A percentile compares a stretch with the other conserved stretches of the same genome.
Evolutionary conservation across 2,888 invertebrate species (phyloP).

Genomic region (Neocrepidodera transversa): DNA sequence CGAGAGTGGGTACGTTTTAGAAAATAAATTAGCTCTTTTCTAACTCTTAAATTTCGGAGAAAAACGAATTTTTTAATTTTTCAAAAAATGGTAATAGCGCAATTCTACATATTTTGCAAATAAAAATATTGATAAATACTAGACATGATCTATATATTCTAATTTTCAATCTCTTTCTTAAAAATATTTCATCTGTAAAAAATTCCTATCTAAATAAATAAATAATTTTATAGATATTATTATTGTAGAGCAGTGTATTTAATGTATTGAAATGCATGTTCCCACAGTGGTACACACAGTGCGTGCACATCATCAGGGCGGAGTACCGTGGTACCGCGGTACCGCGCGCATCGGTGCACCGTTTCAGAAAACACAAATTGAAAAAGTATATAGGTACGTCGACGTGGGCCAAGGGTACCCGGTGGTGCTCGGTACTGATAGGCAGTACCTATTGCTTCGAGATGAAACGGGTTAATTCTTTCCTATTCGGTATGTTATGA

Average conservation of each 20-base stretch:
- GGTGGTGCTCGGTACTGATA: not conserved
- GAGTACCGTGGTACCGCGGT: slow-evolving; percentile 7
- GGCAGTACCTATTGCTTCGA: slow-evolving; percentile 1
- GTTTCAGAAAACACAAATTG: slow-evolving; percentile 8
- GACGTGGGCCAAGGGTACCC: not conserved
- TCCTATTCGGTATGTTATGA: slow-evolving; percentile 12
- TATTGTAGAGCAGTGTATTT: slow-evolving; percentile 5
- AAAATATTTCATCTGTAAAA: not conserved
- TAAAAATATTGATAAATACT: too few relatives aligned
- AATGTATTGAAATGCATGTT: slow-evolving; percentile 7
- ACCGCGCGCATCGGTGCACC: not conserved
- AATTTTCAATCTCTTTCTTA: too few relatives aligned
- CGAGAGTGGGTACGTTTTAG: too few relatives aligned
- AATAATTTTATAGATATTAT: too few relatives aligned
- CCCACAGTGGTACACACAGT: slow-evolving; percentile 16
- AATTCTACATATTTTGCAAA: too few relatives aligned
- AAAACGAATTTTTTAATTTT: too few relatives aligned
- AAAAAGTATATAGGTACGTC: not conserved
- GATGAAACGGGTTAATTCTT: slow-evolving; percentile 5
- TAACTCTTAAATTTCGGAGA: too few relatives aligned
- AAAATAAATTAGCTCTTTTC: too few relatives aligned
- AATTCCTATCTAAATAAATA: not conserved
- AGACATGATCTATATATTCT: too few relatives aligned
- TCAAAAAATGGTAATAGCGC: too few relatives aligned
- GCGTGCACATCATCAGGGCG: slow-evolving; percentile 18